Evolutionary conservation across 1,140 invertebrate species (phyloP).

Genomic region (Maniola jurtina): DNA sequence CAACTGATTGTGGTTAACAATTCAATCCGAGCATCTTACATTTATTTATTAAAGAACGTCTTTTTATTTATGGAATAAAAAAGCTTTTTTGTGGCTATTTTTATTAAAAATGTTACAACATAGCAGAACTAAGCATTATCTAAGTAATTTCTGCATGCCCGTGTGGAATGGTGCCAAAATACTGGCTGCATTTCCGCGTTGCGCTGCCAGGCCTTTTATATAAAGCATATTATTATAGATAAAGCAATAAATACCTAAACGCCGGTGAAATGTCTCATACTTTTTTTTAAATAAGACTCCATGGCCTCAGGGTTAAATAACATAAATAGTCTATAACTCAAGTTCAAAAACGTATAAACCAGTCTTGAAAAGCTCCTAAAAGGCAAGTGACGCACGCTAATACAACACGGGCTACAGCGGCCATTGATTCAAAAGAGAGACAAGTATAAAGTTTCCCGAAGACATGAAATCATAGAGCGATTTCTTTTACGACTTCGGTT

Average conservation of each 20-base stretch:
- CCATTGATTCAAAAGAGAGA: conserved; percentile 67
- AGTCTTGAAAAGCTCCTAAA: background rate
- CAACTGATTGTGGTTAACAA: conserved; percentile 24
- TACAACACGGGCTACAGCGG: conserved; percentile 43
- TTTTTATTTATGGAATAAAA: background rate
- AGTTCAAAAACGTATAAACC: background rate
- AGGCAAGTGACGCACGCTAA: conserved; percentile 14
- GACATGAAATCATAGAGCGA: conserved; percentile 77
- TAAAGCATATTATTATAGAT: too few relatives aligned
- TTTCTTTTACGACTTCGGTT: conserved; percentile 78
- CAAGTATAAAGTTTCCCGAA: conserved; percentile 71
- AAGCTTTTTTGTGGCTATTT: background rate
- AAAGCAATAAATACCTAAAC: too few relatives aligned
- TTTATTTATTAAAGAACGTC: conserved; percentile 2
- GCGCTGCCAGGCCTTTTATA: too few relatives aligned
- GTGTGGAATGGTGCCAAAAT: too few relatives aligned
- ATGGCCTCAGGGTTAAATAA: background rate
- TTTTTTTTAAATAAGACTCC: too few relatives aligned
- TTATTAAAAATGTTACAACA: too few relatives aligned
- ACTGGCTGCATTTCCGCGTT: too few relatives aligned
- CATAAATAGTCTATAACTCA: background rate
- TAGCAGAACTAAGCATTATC: too few relatives aligned
- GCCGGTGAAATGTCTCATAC: too few relatives aligned
- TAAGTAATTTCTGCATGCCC: too few relatives aligned
- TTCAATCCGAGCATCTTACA: conserved; percentile 22